Base-by-base conservation (phyloP, 2,888 invertebrate genomes). In the Choristoneura rosaceana region DNA sequence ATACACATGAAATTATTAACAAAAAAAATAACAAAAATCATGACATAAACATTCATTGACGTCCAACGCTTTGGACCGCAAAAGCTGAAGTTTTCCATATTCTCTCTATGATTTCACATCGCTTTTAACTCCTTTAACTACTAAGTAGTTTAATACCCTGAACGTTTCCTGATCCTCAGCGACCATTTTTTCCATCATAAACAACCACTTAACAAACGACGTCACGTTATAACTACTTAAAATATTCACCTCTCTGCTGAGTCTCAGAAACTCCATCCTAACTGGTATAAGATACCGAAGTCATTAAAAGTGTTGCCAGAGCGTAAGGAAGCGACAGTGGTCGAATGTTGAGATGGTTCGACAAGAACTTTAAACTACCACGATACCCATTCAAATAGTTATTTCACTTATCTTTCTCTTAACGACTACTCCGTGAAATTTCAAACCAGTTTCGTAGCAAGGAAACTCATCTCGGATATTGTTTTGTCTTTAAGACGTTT, bases 221-320 rank as follows among this genome's bases (percentile, higher is more conserved):
- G 15, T 17, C 52, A 15, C 17, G 17, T 9, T 17, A 41, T 15
- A 5, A 61, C 12, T 9, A 14, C 15, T 17, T 41, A 38, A 52
- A 10, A 12, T 52, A 38, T 43, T 58, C 8, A 17, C 55, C 43
- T 60, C 41, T 4, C 52, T 61, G 25, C 14, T 62, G 34, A 63
- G 15, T 15, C 61, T 25, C 33, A 38, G 10, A 47, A 63, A 71
- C 67, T 63, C 14, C 52, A 45, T 66, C 61, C 45, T 38, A 17
- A 55, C 55, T 41, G 45, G 45, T 63, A 10, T 33, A 34, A 43
- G 55, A 67, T 47, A 67, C 71, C 67, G 4, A 68, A 92, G 91
- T 92, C 91, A 93, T 93, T 93, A 93, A 92, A 92, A 92, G 87
- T 90, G 87, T 85, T 87, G 84, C 85, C 86, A 87, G 82, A 91